Evolutionary conservation across 2,888 invertebrate species (phyloP).

Genomic region (Asteroscopus sphinx): DNA sequence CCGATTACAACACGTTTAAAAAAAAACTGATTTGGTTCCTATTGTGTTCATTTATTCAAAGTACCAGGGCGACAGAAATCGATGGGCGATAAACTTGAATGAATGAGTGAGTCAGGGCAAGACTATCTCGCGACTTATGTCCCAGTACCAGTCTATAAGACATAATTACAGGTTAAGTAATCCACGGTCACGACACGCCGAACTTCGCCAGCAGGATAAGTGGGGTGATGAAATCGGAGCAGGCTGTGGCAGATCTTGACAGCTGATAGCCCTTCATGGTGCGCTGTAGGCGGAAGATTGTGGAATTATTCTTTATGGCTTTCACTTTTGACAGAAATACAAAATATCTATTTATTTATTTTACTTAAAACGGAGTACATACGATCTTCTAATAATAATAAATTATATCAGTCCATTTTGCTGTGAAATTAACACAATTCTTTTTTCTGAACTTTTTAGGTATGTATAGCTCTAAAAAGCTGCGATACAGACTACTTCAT

Average conservation of each 20-base stretch:
- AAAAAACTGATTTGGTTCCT: no score
- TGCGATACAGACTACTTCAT: no score
- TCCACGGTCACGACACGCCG: slow-evolving; percentile 48
- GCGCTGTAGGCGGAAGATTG: slow-evolving; percentile 1
- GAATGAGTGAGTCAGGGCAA: slow-evolving; percentile 35
- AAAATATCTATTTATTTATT: no score
- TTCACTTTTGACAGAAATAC: background rate
- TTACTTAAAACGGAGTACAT: no score
- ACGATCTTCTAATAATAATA: no score
- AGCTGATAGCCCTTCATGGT: slow-evolving; percentile 43
- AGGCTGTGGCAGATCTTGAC: slow-evolving; percentile 31
- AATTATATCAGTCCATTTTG: no score
- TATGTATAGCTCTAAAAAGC: no score
- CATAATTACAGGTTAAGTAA: slow-evolving; percentile 54
- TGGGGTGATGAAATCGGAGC: slow-evolving; percentile 48
- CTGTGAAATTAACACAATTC: no score
- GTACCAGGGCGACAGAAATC: slow-evolving; percentile 19
- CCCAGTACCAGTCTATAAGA: slow-evolving; percentile 9
- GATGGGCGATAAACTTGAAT: slow-evolving; percentile 7
- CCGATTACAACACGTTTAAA: no score
- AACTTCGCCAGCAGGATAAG: slow-evolving; percentile 22
- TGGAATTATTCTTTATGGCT: slow-evolving; percentile 3
- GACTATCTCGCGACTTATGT: slow-evolving; percentile 18
- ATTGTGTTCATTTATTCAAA: background rate
- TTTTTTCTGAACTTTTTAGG: no score